Base-by-base conservation (phyloP, 2,797 vertebrate genomes). In the Chaenodraco wilsoni region DNA sequence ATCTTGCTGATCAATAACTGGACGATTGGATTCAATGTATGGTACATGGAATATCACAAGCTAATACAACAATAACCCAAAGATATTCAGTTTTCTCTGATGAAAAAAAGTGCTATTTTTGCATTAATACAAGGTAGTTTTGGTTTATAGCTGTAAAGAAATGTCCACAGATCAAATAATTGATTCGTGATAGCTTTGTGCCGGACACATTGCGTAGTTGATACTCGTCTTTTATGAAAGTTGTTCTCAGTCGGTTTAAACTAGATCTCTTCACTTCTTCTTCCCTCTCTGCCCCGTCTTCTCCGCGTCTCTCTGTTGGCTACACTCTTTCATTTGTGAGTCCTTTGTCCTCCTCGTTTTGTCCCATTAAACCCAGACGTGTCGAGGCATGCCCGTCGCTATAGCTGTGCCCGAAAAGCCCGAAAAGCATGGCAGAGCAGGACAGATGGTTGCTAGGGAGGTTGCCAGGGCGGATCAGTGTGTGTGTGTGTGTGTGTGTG, bases 381-480 rank as follows among this genome's bases (percentile, higher is more conserved):
- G 92, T 94, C 90, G 84, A 89, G 89, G 91, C 93, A 92, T 93
- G 91, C 89, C 91, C 87, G 58, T 77, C 52, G 86, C 85, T 84
- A 27, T 27, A 17, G 87, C 89, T 87, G 86, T 89, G 90, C 90
- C 88, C 81, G 71, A 37, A 27, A 27, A 82, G 81, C 85, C 84
- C 6, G 72, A 89, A 27, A 27, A 27, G 87, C 91, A 90, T 88
- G 91, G 93, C 91, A 91, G 81, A 93, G 82, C 84, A 67, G 90
- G 91, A 90, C 94, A 93, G 93, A 94, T 93, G 90, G 94, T 93
- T 94, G 93, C 93, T 92, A 94, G 85, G 94, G 91, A 27, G 91
- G 92, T 92, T 94, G 93, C 92, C 94, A 93, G 91, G 93, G 88
- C 69, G 87, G 90, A 91, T 90, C 92, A 87, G 78, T 71, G 83